Evolutionary conservation across 2,113 vertebrate species (phyloP), one percentile per base, ranked within the genome.

Genomic region (Atlantisia rogersi): DNA sequence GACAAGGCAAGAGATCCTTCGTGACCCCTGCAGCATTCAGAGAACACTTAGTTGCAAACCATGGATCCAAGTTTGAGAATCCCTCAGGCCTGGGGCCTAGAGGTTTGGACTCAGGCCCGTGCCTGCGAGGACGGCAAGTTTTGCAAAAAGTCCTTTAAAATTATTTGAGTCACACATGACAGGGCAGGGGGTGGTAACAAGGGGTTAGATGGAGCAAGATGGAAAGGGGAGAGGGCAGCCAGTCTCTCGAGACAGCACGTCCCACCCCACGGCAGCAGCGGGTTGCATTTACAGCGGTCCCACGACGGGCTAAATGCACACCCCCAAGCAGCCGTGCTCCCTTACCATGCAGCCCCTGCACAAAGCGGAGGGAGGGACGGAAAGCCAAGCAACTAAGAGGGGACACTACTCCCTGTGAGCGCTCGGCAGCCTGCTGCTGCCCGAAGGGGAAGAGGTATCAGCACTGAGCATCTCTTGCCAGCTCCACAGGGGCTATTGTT

Each of bases 401-500:
- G 44, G 56, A 88, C 31, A 3, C 69, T 22, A 4, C 19, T 48
- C 35, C 40, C 59, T 80, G 15, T 19, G 75, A 62, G 46, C 42
- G 7, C 69, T 62, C 29, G 12, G 94, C 44, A 48, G 91, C 88
- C 82, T 64, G 77, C 93, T 92, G 18, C 39, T n/a, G 62, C 70
- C 48, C 69, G 2, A 9, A 31, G 65, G 80, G 50, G 29, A 37
- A 79, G 50, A 75, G 77, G 56, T 6, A 25, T 28, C 52, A 50
- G 83, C 81, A 25, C 64, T 0, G 6, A 89, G 86, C 90, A 50
- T 16, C 73, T 93, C 75, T 67, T 31, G 91, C 90, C 92, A 91
- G 90, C 92, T 95, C 98, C 97, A 98, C 89, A 16, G 86, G 94
- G 86, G 96, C 91, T 97, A 96, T 89, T 94, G 94, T 96, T 53